Evolutionary conservation across 1,140 invertebrate genomes (phyloP), one percentile per base, ranked within the genome.

Genomic region (Agraylea sexmaculata): DNA sequence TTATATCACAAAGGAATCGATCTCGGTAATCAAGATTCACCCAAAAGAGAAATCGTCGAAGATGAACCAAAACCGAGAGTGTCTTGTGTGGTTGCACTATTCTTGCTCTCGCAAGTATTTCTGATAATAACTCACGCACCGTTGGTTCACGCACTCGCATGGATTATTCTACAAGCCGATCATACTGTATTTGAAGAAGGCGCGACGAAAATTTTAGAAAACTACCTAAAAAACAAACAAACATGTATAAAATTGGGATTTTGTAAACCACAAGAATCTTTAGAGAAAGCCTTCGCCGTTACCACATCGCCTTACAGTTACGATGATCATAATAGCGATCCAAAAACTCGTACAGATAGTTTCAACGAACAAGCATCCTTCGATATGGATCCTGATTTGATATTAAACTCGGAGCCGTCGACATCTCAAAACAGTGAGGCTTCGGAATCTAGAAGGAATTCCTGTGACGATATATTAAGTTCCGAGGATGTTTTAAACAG

Each of bases 91-190:
- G 87, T 96, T 1, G 77, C 90, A 1, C 65, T 97, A 30, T 97
- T 92, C 68, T 64, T 97, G 27, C 62, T 96, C 27, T 94, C 91
- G 3, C 86, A 96, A 78, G 88, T 96, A n/a, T 96, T 95, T 66
- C 67, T 96, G 20, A 95, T 97, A 42, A 78, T 95, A 38, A 83
- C 81, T 1, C 86, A 95, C 56, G 73, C 76, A 6, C 87, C 90
- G 2, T 70, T 97, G 36, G 87, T 96, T 7, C 80, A 86, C 53
- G 79, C 83, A 1, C 57, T 97, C 40, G 87, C 89, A 19, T 81
- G 86, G 66, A 85, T 93, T 21, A 84, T 96, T 51, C 62, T 96
- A 1, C 80, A 86, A 55, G 83, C 78, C 2, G 76, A 85, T 50
- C 64, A 74, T 46, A 67, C 68, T 29, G 74, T 80, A n/a, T 77